Base-by-base conservation (phyloP, 2,113 vertebrate genomes). In the Callochromis pleurospilus region DNA sequence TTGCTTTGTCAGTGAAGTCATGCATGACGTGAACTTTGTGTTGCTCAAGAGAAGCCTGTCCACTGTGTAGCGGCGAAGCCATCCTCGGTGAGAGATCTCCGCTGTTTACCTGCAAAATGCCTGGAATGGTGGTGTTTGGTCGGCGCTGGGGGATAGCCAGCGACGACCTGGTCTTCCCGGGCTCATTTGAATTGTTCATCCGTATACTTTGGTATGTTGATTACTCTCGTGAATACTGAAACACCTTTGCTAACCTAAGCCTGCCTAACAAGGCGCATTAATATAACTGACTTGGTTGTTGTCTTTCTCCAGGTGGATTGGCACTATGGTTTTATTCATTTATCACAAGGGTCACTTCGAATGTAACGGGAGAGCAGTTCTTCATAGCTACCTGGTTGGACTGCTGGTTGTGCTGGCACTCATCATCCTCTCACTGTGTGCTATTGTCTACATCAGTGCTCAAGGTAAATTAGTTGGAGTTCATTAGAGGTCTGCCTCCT, bases 101-200 rank as follows among this genome's bases (percentile, higher is more conserved):
- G 13, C 10, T 8, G 19, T 73, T 26, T 1, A 53, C 6, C 53
- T n/a, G 29, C 82, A 91, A 19, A 6, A 99, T 99, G 98, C 98
- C 98, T 6, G 98, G 98, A 1, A 91, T 99, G 93, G 96, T 98
- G 81, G 94, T 96, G 14, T 98, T 99, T 80, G 98, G 98, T 38
- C 95, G 98, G 91, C 98, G 98, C 75, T 99, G 98, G 98, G 96
- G 96, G 14, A 97, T 99, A 21, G 98, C 97, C 89, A 99, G 98
- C 81, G 98, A 99, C 73, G 98, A 99, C 88, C 94, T 99, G n/a
- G 98, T 99, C 5, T 97, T 99, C 62, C 98, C 98, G 2, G 98
- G 97, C 1, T 91, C 93, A 17, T 96, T 98, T 79, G 98, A 99
- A 82, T 89, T 99, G 26, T 96, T 97, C 79, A 54, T 99, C 75